phyloP scores from a whole-genome alignment of 2,797 vertebrate species.

The Pipistrellus kuhlii region DNA sequence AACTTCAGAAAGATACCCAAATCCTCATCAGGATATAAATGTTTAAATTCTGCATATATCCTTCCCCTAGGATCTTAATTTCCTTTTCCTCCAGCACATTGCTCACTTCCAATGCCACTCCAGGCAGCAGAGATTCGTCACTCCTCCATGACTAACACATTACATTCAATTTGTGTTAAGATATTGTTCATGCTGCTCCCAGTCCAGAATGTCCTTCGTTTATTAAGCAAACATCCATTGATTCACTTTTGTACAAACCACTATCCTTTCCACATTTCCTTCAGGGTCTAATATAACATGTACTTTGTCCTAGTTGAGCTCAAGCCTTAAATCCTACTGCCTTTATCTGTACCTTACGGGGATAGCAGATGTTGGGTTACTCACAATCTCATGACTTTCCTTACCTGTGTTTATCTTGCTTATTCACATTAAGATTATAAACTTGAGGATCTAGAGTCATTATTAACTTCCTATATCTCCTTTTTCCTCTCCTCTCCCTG shows the following conservation, averaged over 20 bases:
- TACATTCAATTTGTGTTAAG: neutral
- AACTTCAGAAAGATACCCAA: neutral
- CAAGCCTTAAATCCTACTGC: constrained; percentile 22
- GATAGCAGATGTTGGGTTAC: neutral
- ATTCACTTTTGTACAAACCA: neutral
- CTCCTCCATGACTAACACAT: neutral
- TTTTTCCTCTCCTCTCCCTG: neutral
- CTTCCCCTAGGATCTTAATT: neutral
- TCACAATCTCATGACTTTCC: neutral
- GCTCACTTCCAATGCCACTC: neutral
- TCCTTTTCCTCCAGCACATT: neutral
- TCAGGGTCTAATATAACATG: neutral
- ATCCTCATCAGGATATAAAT: neutral
- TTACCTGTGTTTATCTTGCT: neutral
- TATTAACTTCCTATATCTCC: neutral
- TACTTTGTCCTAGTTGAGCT: neutral
- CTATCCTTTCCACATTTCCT: neutral
- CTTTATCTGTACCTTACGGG: neutral
- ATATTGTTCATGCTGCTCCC: neutral
- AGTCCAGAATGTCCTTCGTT: neutral
- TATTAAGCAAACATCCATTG: neutral
- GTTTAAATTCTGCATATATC: neutral
- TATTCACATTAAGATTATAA: neutral
- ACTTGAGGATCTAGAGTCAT: neutral
- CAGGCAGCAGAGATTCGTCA: neutral